Evolutionary conservation across 2,888 invertebrate species (phyloP).

Genomic region (Drosophila hawaiiensis): DNA sequence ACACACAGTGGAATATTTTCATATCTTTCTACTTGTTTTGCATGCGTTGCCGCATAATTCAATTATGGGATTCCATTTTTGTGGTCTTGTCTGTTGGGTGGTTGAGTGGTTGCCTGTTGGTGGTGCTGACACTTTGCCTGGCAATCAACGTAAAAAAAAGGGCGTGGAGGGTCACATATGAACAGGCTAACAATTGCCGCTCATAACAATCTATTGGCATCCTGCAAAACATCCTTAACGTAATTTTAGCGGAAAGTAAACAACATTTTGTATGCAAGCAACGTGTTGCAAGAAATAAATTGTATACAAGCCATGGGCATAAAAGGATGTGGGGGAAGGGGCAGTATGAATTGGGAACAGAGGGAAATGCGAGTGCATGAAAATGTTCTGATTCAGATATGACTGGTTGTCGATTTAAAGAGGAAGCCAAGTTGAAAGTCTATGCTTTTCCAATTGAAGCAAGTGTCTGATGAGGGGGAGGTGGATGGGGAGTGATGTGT

Average conservation of each 20-base stretch:
- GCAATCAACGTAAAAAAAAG: conserved; percentile 49
- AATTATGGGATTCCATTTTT: conserved; percentile 68
- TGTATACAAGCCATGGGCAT: not conserved
- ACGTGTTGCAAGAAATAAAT: conserved; percentile 55
- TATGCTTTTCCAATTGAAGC: conserved; percentile 71
- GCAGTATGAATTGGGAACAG: conserved; percentile 3
- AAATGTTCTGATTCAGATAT: conserved; percentile 49
- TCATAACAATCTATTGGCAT: conserved; percentile 78
- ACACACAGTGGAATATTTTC: conserved; percentile 35
- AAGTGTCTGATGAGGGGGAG: conserved; percentile 25
- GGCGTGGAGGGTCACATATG: conserved; percentile 39
- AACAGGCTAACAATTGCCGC: conserved; percentile 42
- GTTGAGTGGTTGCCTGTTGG: not conserved
- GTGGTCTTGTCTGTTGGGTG: not conserved
- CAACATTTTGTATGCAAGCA: conserved; percentile 76
- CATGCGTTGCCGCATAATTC: conserved; percentile 62
- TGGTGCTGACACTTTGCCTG: conserved; percentile 30
- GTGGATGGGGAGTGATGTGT: rapidly evolving
- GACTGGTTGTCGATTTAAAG: conserved; percentile 33
- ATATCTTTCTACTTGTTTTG: conserved; percentile 57
- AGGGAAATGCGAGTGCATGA: conserved; percentile 47
- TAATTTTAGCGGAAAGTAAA: conserved; percentile 82
- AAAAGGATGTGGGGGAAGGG: conserved; percentile 2
- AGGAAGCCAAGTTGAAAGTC: conserved; percentile 19
- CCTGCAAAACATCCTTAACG: conserved; percentile 82